Conservation (phyloP, 2,113 vertebrate species). For the Serilophus lunatus region DNA sequence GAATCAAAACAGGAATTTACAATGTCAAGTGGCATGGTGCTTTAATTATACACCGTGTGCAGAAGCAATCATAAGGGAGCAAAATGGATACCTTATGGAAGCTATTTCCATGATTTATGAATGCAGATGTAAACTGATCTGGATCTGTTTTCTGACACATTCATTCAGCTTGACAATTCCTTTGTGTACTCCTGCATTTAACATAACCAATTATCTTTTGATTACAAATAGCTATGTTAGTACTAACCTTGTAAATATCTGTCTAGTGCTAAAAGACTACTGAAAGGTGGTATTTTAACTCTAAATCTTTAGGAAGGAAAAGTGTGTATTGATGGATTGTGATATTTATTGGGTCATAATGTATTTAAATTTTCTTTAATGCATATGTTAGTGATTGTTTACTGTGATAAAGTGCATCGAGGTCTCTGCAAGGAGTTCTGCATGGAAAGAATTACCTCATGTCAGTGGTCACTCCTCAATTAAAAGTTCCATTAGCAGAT, state of each 20-base stretch:
- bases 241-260: constrained; percentile 52
- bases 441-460: constrained; percentile 86
- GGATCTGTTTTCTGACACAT: background rate
- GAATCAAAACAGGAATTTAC: background rate
- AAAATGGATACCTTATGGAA: background rate
- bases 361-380: constrained; percentile 96
- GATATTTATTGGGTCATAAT: constrained; percentile 92
- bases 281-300: constrained; percentile 59
- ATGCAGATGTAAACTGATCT: background rate
- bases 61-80: background rate
- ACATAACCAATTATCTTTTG: constrained; percentile 56
- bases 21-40: background rate
- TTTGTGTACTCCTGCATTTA: constrained; percentile 40
- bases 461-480: constrained; percentile 87
- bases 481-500: constrained; percentile 95
- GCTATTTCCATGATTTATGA: background rate
- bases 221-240: constrained; percentile 60
- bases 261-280: constrained; percentile 48
- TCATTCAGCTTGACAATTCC: constrained; percentile 4
- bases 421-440: constrained; percentile 72
- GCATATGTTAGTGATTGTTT: constrained; percentile 89
- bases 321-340: constrained; percentile 72
- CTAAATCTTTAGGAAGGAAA: constrained; percentile 68
- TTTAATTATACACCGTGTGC: background rate
- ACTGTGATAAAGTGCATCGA: constrained; percentile 77